Evolutionary conservation across 2,888 invertebrate genomes (phyloP).

Genomic region (Leucophenga montana): DNA sequence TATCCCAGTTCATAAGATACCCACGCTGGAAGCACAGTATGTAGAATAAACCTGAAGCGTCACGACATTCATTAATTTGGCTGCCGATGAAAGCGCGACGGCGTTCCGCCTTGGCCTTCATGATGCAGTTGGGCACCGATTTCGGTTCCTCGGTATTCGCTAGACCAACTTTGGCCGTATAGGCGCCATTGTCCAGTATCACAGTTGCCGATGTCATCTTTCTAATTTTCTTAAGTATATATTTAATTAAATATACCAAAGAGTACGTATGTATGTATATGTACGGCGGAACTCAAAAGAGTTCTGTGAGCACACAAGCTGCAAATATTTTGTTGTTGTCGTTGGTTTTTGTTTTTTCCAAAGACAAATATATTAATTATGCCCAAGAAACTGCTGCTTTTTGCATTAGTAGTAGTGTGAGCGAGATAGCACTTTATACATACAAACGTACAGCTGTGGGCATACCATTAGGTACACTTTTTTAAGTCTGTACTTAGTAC

Average conservation of each 20-base stretch:
- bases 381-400: background rate
- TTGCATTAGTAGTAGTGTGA: background rate
- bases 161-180: conserved; percentile 89
- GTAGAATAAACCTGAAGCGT: conserved; percentile 95
- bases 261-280: no score
- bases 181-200: conserved; percentile 92
- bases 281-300: no score
- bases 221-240: no score
- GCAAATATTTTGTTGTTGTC: no score
- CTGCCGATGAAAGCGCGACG: conserved; percentile 93
- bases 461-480: no score
- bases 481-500: no score
- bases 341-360: no score
- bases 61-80: conserved; percentile 97
- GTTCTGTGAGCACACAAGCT: no score
- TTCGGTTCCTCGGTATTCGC: conserved; percentile 80
- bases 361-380: background rate
- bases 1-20: conserved; percentile 95
- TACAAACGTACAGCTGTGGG: background rate
- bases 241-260: no score
- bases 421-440: background rate
- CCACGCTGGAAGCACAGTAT: conserved; percentile 96
- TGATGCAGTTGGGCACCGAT: conserved; percentile 94
- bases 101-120: conserved; percentile 97
- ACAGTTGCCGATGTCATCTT: conserved; percentile 49